phyloP scores from a whole-genome alignment of 2,113 vertebrate species.

The Polypterus bichir region DNA sequence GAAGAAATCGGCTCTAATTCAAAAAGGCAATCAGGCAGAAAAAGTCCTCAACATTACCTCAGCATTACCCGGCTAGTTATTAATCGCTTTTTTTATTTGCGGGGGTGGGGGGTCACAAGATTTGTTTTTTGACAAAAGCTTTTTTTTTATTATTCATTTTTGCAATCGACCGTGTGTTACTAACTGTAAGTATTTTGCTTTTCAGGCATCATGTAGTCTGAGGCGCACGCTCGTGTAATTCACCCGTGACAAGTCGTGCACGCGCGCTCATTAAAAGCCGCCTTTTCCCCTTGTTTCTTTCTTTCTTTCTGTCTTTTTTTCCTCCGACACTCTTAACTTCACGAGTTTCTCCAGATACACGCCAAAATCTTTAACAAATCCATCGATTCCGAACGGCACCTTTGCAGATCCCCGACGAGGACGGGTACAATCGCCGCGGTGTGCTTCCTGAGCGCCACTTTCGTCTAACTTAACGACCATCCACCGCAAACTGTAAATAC shows the following conservation, averaged over 20 bases:
- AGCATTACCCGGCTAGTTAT: constrained; percentile 74
- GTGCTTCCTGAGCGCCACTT: too few species aligned
- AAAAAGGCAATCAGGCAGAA: constrained; percentile 77
- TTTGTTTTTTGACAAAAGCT: constrained; percentile 8
- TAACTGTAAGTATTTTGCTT: constrained; percentile 35
- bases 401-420: too few species aligned
- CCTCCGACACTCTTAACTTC: too few species aligned
- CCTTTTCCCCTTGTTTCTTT: constrained; percentile 13
- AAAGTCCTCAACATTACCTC: constrained; percentile 72
- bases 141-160: constrained; percentile 40
- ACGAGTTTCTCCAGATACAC: too few species aligned
- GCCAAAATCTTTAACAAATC: too few species aligned
- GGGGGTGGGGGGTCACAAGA: too few species aligned
- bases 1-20: constrained; percentile 80
- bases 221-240: constrained; percentile 23
- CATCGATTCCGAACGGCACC: too few species aligned
- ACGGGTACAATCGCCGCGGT: too few species aligned
- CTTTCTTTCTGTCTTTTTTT: not conserved
- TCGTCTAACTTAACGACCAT: too few species aligned
- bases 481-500: too few species aligned
- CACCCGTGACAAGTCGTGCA: constrained; percentile 8
- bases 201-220: constrained; percentile 40
- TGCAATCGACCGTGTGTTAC: constrained; percentile 45
- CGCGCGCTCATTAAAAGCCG: not conserved
- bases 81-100: constrained; percentile 44